A percentile compares a stretch with the other conserved stretches of the same genome.
phyloP scores from a whole-genome alignment of 2,888 invertebrate genomes.

The Drosophila aldrichi region DNA sequence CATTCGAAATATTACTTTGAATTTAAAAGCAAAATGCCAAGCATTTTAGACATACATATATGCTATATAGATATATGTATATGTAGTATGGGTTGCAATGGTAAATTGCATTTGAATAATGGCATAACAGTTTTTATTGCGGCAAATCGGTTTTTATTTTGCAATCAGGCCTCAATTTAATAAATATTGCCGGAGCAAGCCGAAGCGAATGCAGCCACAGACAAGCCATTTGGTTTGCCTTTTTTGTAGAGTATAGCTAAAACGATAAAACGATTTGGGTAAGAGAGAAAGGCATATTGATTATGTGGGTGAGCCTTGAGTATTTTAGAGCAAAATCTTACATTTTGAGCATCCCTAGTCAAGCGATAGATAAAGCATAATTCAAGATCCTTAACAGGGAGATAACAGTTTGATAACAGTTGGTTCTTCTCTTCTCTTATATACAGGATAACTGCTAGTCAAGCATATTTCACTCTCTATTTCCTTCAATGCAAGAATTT shows the following conservation, averaged over 20 bases:
- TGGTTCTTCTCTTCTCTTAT: too few species aligned
- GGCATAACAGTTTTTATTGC: conserved; percentile 35
- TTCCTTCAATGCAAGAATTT: neutral
- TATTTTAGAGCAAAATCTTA: too few species aligned
- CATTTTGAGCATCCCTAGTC: too few species aligned
- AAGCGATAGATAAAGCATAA: too few species aligned
- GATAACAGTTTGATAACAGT: too few species aligned
- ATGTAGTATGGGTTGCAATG: neutral
- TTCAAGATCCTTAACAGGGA: too few species aligned
- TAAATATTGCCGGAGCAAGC: conserved; percentile 6
- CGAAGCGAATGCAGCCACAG: conserved; percentile 15
- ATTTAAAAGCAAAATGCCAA: conserved; percentile 10
- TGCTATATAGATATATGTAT: neutral
- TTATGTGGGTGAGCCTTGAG: neutral
- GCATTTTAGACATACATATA: neutral
- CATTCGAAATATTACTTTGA: conserved; percentile 11
- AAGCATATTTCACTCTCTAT: too few species aligned
- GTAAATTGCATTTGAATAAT: conserved; percentile 37
- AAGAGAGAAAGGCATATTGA: neutral
- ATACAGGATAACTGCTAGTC: neutral
- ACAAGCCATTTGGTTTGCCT: neutral
- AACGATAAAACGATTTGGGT: too few species aligned
- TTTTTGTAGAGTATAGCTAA: neutral
- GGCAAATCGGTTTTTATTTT: conserved; percentile 21
- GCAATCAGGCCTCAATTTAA: conserved; percentile 36